These are phyloP conservation scores for Drymodes brunneopygia DNA, from an alignment of 2,113 vertebrate species.

Conservation along the genomic window DNA sequence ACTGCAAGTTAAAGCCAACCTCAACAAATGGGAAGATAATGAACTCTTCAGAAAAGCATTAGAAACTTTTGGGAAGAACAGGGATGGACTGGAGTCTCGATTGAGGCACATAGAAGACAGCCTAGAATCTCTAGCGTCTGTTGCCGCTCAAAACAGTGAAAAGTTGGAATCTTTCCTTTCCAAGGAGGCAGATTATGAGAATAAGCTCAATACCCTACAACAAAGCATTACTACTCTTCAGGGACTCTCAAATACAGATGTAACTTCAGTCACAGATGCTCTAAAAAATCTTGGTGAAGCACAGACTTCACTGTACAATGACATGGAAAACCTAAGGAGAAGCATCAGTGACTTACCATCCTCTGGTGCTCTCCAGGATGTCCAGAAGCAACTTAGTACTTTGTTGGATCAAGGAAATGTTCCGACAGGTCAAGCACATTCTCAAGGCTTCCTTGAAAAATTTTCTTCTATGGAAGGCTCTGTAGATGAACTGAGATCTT, in stretches of 20 bases:
- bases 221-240: slow-evolving; percentile 27
- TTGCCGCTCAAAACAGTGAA: slow-evolving; percentile 53
- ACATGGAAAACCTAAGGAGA: slow-evolving; percentile 68
- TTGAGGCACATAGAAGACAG: slow-evolving; percentile 75
- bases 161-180: slow-evolving; percentile 72
- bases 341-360: slow-evolving; percentile 73
- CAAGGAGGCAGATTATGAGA: slow-evolving; percentile 70
- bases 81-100: slow-evolving; percentile 72
- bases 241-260: slow-evolving; percentile 12
- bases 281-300: slow-evolving; percentile 67
- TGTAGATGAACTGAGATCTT: slow-evolving; percentile 71
- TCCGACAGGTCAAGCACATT: slow-evolving; percentile 29
- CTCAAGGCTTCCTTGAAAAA: slow-evolving; percentile 64
- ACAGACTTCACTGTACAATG: slow-evolving; percentile 58
- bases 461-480: slow-evolving; percentile 63
- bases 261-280: slow-evolving; percentile 1
- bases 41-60: slow-evolving; percentile 36
- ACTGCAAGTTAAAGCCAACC: slow-evolving; percentile 37
- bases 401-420: slow-evolving; percentile 62
- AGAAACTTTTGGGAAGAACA: slow-evolving; percentile 57
- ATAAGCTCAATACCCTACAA: slow-evolving; percentile 64
- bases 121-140: slow-evolving; percentile 39
- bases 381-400: slow-evolving; percentile 62
- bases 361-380: slow-evolving; percentile 41
- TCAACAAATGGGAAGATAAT: slow-evolving; percentile 58